Percentiles rank a stretch among this genome's conserved stretches.
These are phyloP conservation scores for Hypolimnas misippus DNA, from an alignment of 2,888 invertebrate genomes.

Conservation along the genomic window DNA sequence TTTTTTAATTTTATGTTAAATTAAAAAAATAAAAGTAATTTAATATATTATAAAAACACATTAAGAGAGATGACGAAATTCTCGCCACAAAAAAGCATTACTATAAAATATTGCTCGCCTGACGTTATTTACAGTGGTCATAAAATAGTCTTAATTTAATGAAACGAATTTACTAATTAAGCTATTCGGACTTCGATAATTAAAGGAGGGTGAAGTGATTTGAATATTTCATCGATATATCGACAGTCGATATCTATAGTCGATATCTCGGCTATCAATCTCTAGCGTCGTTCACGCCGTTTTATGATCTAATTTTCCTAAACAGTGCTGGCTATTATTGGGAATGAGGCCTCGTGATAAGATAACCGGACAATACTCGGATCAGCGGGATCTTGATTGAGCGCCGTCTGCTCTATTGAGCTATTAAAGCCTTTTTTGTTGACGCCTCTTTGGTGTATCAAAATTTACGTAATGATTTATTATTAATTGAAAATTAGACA, in stretches of 20 bases:
- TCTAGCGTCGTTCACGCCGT: constrained; percentile 61
- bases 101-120: constrained; percentile 25
- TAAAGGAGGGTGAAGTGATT: constrained; percentile 27
- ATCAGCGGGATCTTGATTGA: constrained; percentile 31
- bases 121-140: constrained; percentile 18
- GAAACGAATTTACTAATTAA: constrained; percentile 19
- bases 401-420: constrained; percentile 23
- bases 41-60: not conserved
- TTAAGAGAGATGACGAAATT: not conserved
- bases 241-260: no score
- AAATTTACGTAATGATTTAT: no score
- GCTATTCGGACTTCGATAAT: not conserved
- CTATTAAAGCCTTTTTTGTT: constrained; percentile 29
- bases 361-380: constrained; percentile 52
- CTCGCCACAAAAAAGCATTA: not conserved
- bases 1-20: no score
- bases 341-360: constrained; percentile 63
- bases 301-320: constrained; percentile 55
- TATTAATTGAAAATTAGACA: no score
- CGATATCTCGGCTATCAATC: constrained; percentile 55
- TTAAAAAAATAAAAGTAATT: not conserved
- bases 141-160: constrained; percentile 25
- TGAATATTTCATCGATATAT: constrained; percentile 48
- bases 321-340: constrained; percentile 57
- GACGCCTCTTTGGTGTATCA: constrained; percentile 10